These are phyloP conservation scores for Falco berigora DNA, from an alignment of 2,797 vertebrate species.

Conservation along the genomic window DNA sequence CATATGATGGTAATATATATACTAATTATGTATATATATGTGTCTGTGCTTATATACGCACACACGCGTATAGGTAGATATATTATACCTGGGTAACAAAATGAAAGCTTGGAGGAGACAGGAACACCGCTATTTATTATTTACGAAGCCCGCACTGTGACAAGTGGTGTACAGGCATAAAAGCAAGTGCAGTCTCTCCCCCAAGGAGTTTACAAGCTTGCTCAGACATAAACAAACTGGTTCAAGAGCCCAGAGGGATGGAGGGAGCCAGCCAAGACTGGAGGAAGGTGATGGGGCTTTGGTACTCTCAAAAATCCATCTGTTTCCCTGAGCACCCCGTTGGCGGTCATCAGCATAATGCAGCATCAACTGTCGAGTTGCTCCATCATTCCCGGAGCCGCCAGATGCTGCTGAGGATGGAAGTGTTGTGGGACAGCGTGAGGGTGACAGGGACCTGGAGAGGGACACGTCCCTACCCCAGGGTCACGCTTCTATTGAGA, in stretches of 20 bases:
- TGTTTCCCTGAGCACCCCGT: background rate
- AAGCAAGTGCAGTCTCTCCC: background rate
- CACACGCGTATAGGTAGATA: background rate
- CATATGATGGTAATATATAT: accelerated
- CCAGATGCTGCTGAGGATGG: background rate
- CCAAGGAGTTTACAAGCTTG: background rate
- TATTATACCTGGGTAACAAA: background rate
- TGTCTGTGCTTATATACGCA: background rate
- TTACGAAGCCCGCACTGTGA: background rate
- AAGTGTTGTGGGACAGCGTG: background rate
- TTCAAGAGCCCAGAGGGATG: background rate
- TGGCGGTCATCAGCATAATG: background rate
- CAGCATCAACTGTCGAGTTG: accelerated
- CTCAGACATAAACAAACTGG: background rate
- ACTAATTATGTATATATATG: background rate
- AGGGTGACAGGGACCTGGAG: background rate
- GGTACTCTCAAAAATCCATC: background rate
- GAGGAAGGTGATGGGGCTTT: background rate
- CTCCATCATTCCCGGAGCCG: accelerated
- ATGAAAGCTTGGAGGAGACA: background rate
- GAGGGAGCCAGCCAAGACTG: background rate
- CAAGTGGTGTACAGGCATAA: background rate
- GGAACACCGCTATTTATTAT: background rate
- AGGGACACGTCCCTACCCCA: background rate
- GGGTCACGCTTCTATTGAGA: background rate